Evolutionary conservation across 2,113 vertebrate species (phyloP).

Genomic region (Neotoma lepida): DNA sequence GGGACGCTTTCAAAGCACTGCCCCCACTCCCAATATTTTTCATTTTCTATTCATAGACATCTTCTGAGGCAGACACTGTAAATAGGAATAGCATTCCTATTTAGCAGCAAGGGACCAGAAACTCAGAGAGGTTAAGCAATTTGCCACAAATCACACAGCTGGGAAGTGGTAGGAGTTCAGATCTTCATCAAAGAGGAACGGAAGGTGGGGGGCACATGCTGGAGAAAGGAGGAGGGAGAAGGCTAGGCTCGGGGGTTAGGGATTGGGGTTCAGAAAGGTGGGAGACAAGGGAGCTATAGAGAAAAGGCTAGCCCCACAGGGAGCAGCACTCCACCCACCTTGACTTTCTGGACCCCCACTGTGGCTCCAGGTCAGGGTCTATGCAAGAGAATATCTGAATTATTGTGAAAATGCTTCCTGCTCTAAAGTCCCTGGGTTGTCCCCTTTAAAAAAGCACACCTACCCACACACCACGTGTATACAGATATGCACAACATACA

Average conservation of each 20-base stretch:
- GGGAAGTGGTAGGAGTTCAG: neutral
- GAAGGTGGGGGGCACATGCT: neutral
- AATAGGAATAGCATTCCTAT: neutral
- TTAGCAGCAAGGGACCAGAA: neutral
- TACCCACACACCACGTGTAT: neutral
- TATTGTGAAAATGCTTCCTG: neutral
- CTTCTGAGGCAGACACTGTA: neutral
- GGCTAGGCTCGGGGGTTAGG: neutral
- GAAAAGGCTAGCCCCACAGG: neutral
- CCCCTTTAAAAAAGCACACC: neutral
- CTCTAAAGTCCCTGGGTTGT: neutral
- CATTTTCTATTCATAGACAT: neutral
- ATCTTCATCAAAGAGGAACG: slow-evolving; percentile 11
- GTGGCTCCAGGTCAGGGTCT: slow-evolving; percentile 49
- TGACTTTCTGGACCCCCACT: neutral
- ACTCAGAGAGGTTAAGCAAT: slow-evolving; percentile 37
- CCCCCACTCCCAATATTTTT: slow-evolving; percentile 1
- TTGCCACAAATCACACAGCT: slow-evolving; percentile 48
- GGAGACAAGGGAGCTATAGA: neutral
- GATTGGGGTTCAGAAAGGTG: neutral
- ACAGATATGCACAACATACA: neutral
- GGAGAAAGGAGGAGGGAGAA: neutral
- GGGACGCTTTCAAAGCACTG: neutral
- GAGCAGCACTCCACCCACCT: neutral
- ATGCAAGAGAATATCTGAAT: slow-evolving; percentile 19